Conservation (phyloP, 1,140 invertebrate species). For the Hyles euphorbiae region DNA sequence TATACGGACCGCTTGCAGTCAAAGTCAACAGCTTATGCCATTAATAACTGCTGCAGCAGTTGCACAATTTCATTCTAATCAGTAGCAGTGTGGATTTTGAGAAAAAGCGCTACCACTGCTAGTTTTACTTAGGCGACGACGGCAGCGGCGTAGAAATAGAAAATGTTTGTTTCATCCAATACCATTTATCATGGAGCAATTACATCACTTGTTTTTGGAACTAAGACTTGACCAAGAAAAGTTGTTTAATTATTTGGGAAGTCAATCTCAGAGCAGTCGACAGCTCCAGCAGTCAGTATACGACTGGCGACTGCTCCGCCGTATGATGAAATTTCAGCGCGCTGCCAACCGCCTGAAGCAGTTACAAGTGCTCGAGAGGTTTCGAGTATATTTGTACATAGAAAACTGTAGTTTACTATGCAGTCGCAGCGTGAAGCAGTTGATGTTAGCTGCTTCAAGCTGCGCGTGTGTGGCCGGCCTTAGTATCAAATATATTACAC, state of each 20-base stretch:
- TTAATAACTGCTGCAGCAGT: constrained; percentile 5
- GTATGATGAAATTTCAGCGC: constrained; percentile 2
- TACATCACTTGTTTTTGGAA: constrained; percentile 7
- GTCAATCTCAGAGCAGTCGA: constrained; percentile 11
- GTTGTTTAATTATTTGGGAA: constrained; percentile 14
- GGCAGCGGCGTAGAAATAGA: constrained; percentile 13
- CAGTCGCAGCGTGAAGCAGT: constrained; percentile 18
- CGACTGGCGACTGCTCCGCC: constrained; percentile 6
- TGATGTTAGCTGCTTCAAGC: constrained; percentile 19
- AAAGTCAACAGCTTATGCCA: constrained; percentile 1
- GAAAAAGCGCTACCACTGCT: constrained; percentile 11
- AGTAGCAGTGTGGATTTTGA: constrained; percentile 13
- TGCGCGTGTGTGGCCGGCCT: constrained; percentile 15
- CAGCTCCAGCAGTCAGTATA: constrained; percentile 11
- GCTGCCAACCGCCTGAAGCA: background rate
- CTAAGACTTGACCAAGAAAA: constrained; percentile 8
- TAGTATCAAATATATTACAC: background rate
- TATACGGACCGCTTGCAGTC: constrained; percentile 1
- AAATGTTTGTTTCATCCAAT: constrained; percentile 15
- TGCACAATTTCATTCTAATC: constrained; percentile 1
- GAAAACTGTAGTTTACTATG: constrained; percentile 12
- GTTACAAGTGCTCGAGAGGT: constrained; percentile 7
- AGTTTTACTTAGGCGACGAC: constrained; percentile 11
- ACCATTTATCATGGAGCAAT: constrained; percentile 1
- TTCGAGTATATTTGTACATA: constrained; percentile 7